phyloP scores from a whole-genome alignment of 2,888 invertebrate genomes.

The Microctonus hyperodae region DNA sequence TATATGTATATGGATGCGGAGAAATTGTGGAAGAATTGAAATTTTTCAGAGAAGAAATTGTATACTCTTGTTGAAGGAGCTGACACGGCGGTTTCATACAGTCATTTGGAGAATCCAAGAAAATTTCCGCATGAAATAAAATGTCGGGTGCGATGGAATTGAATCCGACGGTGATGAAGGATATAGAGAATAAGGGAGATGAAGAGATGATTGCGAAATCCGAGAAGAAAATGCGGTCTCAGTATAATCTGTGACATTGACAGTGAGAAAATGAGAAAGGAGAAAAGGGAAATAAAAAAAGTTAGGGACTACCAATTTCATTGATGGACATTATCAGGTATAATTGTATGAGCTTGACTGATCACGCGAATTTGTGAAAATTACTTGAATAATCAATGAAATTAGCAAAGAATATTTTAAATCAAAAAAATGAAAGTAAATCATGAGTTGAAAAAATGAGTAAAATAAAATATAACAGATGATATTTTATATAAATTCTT shows the following conservation, averaged over 20 bases:
- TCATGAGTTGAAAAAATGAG: too few relatives aligned
- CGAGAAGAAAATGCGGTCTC: constrained; percentile 5
- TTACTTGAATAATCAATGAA: too few relatives aligned
- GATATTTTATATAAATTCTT: too few relatives aligned
- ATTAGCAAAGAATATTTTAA: not conserved
- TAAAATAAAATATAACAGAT: too few relatives aligned
- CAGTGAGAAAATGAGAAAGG: not conserved
- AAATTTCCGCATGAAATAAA: constrained; percentile 7
- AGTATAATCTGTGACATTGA: constrained; percentile 19
- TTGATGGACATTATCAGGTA: not conserved
- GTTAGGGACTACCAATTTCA: not conserved
- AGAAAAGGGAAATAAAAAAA: not conserved
- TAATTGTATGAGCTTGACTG: not conserved
- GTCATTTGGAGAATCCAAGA: constrained; percentile 24
- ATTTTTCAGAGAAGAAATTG: constrained; percentile 2
- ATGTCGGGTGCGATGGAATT: constrained; percentile 2
- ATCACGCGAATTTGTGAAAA: too few relatives aligned
- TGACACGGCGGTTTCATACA: constrained; percentile 17
- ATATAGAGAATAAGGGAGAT: not conserved
- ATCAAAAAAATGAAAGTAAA: too few relatives aligned
- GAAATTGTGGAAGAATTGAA: not conserved
- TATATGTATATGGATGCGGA: not conserved
- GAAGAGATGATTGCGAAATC: not conserved
- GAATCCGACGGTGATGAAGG: constrained; percentile 13
- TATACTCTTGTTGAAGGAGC: constrained; percentile 20